Evolutionary conservation across 2,888 invertebrate genomes (phyloP).

Genomic region (Aphrophora alni): DNA sequence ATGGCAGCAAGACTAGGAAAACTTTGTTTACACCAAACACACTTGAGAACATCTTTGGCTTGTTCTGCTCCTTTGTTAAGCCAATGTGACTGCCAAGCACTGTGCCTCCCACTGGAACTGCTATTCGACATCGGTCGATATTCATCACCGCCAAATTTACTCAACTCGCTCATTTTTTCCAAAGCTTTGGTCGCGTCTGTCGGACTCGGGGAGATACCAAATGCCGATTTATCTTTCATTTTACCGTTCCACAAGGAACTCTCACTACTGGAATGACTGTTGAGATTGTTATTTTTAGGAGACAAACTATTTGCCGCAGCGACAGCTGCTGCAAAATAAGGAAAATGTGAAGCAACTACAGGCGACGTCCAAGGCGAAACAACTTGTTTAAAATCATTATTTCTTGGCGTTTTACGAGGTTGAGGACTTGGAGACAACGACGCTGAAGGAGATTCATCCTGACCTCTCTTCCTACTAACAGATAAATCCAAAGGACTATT

Average conservation of each 20-base stretch:
- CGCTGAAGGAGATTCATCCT: constrained; percentile 60
- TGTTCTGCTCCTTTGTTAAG: constrained; percentile 94
- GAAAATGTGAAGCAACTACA: constrained; percentile 75
- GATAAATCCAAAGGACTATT: constrained; percentile 82
- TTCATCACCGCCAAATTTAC: constrained; percentile 79
- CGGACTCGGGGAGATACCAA: constrained; percentile 57
- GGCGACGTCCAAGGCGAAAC: constrained; percentile 82
- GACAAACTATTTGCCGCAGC: constrained; percentile 64
- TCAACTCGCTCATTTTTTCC: constrained; percentile 91
- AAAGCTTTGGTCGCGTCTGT: constrained; percentile 87
- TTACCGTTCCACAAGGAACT: constrained; percentile 76
- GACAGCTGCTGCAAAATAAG: constrained; percentile 81
- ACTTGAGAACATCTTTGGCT: constrained; percentile 94
- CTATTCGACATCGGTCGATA: constrained; percentile 65
- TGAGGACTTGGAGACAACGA: constrained; percentile 50
- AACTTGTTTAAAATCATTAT: constrained; percentile 71
- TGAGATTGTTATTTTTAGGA: constrained; percentile 67
- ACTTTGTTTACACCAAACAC: constrained; percentile 98
- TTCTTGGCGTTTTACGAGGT: constrained; percentile 50
- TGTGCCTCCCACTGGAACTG: constrained; percentile 73
- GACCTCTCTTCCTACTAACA: constrained; percentile 73
- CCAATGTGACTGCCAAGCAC: constrained; percentile 98
- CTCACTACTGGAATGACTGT: constrained; percentile 42
- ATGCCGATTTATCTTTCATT: constrained; percentile 63
- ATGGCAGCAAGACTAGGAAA: constrained; percentile 93